Base-by-base conservation (phyloP, 2,113 vertebrate genomes). In the Myxocyprinus asiaticus region DNA sequence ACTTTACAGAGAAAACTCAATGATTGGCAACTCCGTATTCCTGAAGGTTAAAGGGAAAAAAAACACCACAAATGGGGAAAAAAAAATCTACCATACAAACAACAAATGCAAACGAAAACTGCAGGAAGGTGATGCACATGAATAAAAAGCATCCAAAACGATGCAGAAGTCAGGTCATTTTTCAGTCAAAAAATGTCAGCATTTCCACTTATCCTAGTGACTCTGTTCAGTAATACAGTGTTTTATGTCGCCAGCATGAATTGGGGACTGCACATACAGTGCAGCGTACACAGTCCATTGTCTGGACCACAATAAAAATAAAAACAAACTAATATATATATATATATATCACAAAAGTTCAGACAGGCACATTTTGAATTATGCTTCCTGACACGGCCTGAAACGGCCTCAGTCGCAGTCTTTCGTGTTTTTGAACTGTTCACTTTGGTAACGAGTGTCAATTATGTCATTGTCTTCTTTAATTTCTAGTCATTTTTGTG, bases 61-160 rank as follows among this genome's bases (percentile, higher is more conserved):
- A 86, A 81, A 67, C 74, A 8, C 50, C n/a, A 71, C 69, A 58
- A 74, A 50, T 62, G 58, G 45, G 47, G 47, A 43, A 14, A n/a
- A n/a, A n/a, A n/a, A n/a, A n/a, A n/a, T 33, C 1, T 33, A 33
- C 22, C 22, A 33, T 33, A 1, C 22, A 33, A 4, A 61, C 10
- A 86, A 85, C 76, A 86, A 85, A 76, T 83, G 81, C 59, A 83
- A 81, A 85, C 81, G 65, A 56, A 88, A 90, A 66, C 10, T 85
- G 86, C 82, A 90, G 91, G 91, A 89, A 88, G 91, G 91, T 93
- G 94, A 94, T 93, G 93, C 90, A 93, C 88, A 94, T 95, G 91
- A 95, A 89, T 95, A 95, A 95, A 33, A 96, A 91, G 95, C 96
- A 96, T 96, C 95, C 58, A 89, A 92, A 96, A 95, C 86, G 95